phyloP scores from a whole-genome alignment of 2,888 invertebrate genomes.

The Eretmocerus hayati region DNA sequence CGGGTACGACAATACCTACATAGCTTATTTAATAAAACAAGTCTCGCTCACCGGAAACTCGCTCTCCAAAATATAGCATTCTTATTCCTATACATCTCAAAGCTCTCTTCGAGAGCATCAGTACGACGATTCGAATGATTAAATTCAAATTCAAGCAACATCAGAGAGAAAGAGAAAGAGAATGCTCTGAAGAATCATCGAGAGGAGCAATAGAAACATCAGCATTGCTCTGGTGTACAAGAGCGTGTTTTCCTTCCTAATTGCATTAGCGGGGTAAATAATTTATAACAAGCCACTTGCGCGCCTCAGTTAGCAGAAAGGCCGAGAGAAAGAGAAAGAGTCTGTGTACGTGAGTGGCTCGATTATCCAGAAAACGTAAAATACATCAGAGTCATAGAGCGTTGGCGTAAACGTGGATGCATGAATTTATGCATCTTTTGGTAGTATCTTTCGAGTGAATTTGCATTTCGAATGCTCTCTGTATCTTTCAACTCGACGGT shows the following conservation, averaged over 20 bases:
- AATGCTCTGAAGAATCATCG: background rate
- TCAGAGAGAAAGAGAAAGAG: too few species aligned
- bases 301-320: background rate
- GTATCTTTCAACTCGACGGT: too few species aligned
- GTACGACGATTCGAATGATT: constrained; percentile 14
- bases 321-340: background rate
- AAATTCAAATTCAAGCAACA: constrained; percentile 13
- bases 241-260: constrained; percentile 19
- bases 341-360: too few species aligned
- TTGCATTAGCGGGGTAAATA: constrained; percentile 21
- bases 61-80: too few species aligned
- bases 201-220: too few species aligned
- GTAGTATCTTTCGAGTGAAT: constrained; percentile 11
- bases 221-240: too few species aligned
- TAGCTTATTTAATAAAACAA: too few species aligned
- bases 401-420: constrained; percentile 17
- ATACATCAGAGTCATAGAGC: constrained; percentile 15
- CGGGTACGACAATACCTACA: too few species aligned
- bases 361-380: constrained; percentile 7
- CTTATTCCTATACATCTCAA: too few species aligned
- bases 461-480: constrained; percentile 22
- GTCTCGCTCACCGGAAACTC: too few species aligned
- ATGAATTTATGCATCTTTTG: constrained; percentile 23
- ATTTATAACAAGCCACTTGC: constrained; percentile 9
- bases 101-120: too few species aligned